Percentiles rank a stretch among this genome's conserved stretches.
Evolutionary conservation across 2,888 invertebrate genomes (phyloP).

Genomic region (Odontothrips loti): DNA sequence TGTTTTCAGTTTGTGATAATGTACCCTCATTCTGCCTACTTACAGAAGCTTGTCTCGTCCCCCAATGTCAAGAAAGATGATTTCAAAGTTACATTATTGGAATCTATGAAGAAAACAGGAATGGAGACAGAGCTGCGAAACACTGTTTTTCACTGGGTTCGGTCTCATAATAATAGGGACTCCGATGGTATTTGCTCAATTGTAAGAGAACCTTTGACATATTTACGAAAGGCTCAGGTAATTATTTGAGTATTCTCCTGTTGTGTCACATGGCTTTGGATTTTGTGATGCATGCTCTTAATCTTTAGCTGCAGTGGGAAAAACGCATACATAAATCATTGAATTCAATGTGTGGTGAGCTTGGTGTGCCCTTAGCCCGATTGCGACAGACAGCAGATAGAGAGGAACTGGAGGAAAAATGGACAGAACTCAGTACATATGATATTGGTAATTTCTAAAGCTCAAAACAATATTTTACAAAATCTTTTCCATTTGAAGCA

Average conservation of each 20-base stretch:
- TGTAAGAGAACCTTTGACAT: conserved; percentile 61
- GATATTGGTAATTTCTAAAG: conserved; percentile 61
- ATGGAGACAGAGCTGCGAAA: conserved; percentile 79
- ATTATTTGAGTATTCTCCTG: conserved; percentile 28
- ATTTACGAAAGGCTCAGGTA: conserved; percentile 75
- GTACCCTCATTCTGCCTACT: conserved; percentile 36
- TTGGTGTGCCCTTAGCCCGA: conserved; percentile 75
- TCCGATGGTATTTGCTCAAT: conserved; percentile 42
- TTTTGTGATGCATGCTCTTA: background rate
- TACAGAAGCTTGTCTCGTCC: conserved; percentile 71
- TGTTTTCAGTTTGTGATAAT: conserved; percentile 4
- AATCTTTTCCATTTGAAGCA: conserved; percentile 15
- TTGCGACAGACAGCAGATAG: conserved; percentile 70
- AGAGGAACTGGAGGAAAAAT: conserved; percentile 77
- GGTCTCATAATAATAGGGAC: conserved; percentile 48
- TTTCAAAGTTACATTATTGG: conserved; percentile 70
- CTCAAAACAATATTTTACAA: background rate
- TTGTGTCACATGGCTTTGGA: background rate
- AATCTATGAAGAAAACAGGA: conserved; percentile 71
- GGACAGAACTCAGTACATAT: conserved; percentile 90
- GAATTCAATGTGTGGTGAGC: conserved; percentile 90
- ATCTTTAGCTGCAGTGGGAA: conserved; percentile 72
- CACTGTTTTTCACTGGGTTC: conserved; percentile 76
- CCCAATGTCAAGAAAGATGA: conserved; percentile 70
- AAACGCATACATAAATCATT: conserved; percentile 89